Evolutionary conservation across 2,113 vertebrate genomes (phyloP), one percentile per base, ranked within the genome.

Genomic region (Phrynosoma blainvillii): DNA sequence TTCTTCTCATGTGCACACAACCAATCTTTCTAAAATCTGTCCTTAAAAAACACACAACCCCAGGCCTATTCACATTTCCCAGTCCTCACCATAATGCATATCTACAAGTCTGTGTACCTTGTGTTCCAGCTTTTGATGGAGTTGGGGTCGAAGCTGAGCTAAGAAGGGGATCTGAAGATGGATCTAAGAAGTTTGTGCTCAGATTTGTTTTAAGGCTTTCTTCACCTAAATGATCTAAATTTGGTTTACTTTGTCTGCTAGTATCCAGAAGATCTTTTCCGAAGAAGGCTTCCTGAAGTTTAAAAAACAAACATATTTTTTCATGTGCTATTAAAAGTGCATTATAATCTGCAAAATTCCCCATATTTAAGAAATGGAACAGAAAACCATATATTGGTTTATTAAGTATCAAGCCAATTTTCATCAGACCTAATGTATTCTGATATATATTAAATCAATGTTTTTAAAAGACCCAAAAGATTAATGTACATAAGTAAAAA

Each of bases 251-350:
- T 85, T 97, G 98, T 74, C 97, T 97, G 87, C 98, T 99, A 82
- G 96, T 97, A 90, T 98, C 97, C 81, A 99, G 96, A 71, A 99
- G 97, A 84, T 98, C 97, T 90, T 98, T 98, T 86, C 99, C 98
- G 91, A 99, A 99, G 94, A 99, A 99, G 40, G 99, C 99, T 70
- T 99, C 99, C 99, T 99, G 93, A 25, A 93, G 92, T 88, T 66
- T 88, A 73, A 27, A 89, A 25, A 85, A 65, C 0, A 81, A 86
- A 20, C 23, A 74, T 1, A n/a, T 21, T n/a, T 16, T 16, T 52
- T 32, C 10, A 36, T 23, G 74, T 32, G 59, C 32, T 62, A 62
- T 36, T 66, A 23, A 76, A 80, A 66, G 30, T 14, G 4, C 12
- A 56, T 87, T 16, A 52, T 71, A 36, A 27, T 21, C 25, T 14